Evolutionary conservation across 2,113 vertebrate species (phyloP).

Genomic region (Apteryx owenii): DNA sequence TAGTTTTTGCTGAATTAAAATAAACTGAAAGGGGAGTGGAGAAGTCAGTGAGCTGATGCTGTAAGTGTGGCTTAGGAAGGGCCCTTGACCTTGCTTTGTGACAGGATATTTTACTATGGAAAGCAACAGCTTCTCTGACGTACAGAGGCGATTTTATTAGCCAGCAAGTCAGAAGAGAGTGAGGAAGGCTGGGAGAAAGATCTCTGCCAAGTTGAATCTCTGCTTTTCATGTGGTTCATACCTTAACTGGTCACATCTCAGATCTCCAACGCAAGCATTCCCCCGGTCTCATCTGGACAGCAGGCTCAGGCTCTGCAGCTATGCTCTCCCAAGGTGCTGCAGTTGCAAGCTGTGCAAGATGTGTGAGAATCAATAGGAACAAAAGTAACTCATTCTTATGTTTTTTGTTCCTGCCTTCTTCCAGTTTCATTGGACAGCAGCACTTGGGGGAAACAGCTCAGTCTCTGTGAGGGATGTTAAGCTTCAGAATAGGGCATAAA

Average conservation of each 20-base stretch:
- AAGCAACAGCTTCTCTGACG: conserved; percentile 32
- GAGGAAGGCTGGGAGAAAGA: conserved; percentile 48
- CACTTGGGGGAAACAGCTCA: conserved; percentile 44
- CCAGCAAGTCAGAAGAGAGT: conserved; percentile 41
- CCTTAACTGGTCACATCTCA: not conserved
- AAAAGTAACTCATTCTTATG: not conserved
- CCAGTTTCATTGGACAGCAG: conserved; percentile 32
- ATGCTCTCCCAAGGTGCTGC: not conserved
- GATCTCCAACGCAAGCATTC: not conserved
- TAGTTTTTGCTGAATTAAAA: not conserved
- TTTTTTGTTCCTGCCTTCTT: conserved; percentile 39
- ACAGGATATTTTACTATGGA: not conserved
- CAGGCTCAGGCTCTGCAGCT: conserved; percentile 12
- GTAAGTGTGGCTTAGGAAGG: not conserved
- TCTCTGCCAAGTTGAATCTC: conserved; percentile 1
- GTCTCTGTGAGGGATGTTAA: conserved; percentile 36
- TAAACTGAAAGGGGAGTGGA: not conserved
- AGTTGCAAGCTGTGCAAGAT: not conserved
- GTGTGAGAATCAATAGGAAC: conserved; percentile 3
- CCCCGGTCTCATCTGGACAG: not conserved
- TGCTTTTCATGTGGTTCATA: conserved; percentile 28
- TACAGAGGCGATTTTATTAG: not conserved
- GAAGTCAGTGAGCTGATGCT: not conserved
- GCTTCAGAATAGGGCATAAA: conserved; percentile 23
- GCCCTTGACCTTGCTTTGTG: not conserved